A percentile compares a stretch with the other conserved stretches of the same genome.
Evolutionary conservation across 1,140 invertebrate genomes (phyloP).

Genomic region (Anoplolepis gracilipes): DNA sequence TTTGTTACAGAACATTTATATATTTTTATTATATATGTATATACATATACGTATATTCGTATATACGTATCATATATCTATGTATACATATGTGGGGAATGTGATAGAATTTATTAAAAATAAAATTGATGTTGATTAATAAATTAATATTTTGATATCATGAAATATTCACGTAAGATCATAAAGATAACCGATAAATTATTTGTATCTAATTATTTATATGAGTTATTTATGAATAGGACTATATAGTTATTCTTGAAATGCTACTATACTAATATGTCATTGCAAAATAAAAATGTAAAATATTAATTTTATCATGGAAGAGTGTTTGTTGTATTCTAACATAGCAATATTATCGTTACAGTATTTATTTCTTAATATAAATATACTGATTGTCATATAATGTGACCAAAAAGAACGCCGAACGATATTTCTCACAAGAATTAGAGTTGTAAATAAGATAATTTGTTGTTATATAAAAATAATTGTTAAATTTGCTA

Average conservation of each 20-base stretch:
- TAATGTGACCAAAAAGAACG: too few relatives aligned
- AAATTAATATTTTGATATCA: conserved; percentile 46
- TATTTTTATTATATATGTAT: neutral
- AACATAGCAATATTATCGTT: neutral
- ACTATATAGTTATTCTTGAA: conserved; percentile 59
- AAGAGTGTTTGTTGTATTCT: conserved; percentile 45
- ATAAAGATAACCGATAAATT: conserved; percentile 19
- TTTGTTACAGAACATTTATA: neutral
- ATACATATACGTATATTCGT: too few relatives aligned
- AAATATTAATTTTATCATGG: neutral
- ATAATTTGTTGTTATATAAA: neutral
- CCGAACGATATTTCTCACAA: neutral
- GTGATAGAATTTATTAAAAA: neutral
- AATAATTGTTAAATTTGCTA: neutral
- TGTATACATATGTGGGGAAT: neutral
- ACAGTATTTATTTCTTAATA: neutral
- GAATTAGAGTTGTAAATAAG: neutral
- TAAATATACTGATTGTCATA: neutral
- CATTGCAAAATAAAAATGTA: conserved; percentile 54
- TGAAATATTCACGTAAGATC: neutral
- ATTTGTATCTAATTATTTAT: conserved; percentile 41
- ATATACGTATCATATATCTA: too few relatives aligned
- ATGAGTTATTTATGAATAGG: conserved; percentile 58
- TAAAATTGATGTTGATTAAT: conserved; percentile 25
- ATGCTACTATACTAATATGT: conserved; percentile 49